These are phyloP conservation scores for Dallia pectoralis DNA, from an alignment of 2,797 vertebrate genomes.

Conservation along the genomic window DNA sequence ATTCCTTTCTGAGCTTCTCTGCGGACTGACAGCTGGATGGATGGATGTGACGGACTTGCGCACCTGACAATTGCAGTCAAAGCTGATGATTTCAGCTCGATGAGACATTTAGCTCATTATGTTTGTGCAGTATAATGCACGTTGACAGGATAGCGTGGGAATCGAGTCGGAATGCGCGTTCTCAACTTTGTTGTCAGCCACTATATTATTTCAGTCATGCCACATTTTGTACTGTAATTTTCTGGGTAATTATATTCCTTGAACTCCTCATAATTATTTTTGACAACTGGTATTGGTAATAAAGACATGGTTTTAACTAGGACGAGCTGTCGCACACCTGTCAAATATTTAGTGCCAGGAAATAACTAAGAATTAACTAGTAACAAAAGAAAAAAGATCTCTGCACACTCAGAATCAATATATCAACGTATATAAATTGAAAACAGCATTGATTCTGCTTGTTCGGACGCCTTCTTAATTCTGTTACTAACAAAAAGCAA, in stretches of 20 bases:
- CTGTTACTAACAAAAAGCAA: too few relatives aligned
- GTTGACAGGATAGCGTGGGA: neutral
- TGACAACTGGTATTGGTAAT: too few relatives aligned
- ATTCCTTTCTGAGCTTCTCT: slow-evolving; percentile 34
- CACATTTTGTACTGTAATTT: neutral
- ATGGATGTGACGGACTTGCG: slow-evolving; percentile 41
- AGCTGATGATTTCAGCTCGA: neutral
- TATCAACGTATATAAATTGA: too few relatives aligned
- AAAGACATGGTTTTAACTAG: too few relatives aligned
- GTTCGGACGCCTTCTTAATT: too few relatives aligned
- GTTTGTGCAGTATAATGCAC: neutral
- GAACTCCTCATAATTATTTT: neutral
- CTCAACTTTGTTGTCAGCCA: neutral
- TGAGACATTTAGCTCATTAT: slow-evolving; percentile 19
- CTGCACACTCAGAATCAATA: too few relatives aligned
- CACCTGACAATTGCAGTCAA: slow-evolving; percentile 57
- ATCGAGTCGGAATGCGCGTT: neutral
- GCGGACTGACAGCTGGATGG: slow-evolving; percentile 63
- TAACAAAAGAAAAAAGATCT: too few relatives aligned
- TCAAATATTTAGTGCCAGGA: too few relatives aligned
- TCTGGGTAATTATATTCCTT: neutral
- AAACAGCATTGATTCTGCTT: too few relatives aligned
- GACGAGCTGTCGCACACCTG: too few relatives aligned
- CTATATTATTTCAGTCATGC: neutral
- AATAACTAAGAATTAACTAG: too few relatives aligned